These are phyloP conservation scores for Esox masquinongy DNA, from an alignment of 2,797 vertebrate genomes.

Conservation along the genomic window DNA sequence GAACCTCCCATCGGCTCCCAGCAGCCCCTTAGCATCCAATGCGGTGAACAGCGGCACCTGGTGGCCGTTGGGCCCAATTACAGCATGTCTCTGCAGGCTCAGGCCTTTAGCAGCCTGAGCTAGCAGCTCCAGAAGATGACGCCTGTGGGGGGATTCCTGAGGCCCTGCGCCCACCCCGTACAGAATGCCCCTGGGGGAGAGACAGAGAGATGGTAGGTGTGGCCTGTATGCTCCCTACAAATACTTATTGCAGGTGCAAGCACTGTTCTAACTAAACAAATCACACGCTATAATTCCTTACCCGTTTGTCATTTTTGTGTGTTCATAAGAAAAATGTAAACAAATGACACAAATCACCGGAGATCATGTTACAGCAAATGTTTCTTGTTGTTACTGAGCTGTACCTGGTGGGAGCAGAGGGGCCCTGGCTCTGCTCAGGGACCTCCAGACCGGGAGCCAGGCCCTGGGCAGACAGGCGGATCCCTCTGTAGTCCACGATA, in stretches of 20 bases:
- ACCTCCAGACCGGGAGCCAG: conserved; percentile 80
- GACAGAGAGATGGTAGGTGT: conserved; percentile 5
- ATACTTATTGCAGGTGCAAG: not conserved
- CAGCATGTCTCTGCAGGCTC: conserved; percentile 67
- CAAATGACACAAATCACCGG: not conserved
- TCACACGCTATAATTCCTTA: too few species aligned
- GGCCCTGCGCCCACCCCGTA: conserved; percentile 71
- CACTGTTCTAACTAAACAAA: not conserved
- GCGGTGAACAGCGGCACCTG: conserved; percentile 78
- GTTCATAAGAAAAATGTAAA: too few species aligned
- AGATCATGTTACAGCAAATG: not conserved
- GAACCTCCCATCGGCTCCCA: conserved; percentile 79
- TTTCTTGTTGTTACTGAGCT: not conserved
- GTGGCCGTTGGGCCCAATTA: conserved; percentile 58
- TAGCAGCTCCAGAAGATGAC: conserved; percentile 67
- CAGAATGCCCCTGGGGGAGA: conserved; percentile 66
- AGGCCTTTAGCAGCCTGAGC: conserved; percentile 73
- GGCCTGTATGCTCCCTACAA: not conserved
- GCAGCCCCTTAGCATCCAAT: conserved; percentile 77
- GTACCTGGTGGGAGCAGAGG: conserved; percentile 56
- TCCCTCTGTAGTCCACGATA: conserved; percentile 80
- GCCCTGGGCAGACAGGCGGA: conserved; percentile 81
- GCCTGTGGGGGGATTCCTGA: conserved; percentile 71
- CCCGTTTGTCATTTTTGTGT: too few species aligned
- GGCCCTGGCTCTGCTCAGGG: conserved; percentile 61